Conservation (phyloP, 2,113 vertebrate species). For the Raja brachyura region DNA sequence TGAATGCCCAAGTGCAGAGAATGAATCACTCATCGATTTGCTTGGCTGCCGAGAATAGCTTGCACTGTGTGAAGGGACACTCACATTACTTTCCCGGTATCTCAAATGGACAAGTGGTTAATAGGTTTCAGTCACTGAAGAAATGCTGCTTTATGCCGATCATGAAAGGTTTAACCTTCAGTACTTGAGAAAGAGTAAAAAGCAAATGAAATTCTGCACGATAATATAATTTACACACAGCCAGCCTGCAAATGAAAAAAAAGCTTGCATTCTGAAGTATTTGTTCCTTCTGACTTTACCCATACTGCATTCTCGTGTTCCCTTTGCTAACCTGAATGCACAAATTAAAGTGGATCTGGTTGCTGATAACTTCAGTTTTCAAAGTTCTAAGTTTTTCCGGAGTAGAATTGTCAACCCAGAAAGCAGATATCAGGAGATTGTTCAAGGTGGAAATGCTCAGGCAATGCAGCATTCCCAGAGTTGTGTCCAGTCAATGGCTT, state of each 20-base stretch:
- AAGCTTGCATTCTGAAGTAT: neutral
- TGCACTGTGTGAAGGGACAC: constrained; percentile 3
- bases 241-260: neutral
- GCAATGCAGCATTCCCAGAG: too few species aligned
- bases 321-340: neutral
- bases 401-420: too few species aligned
- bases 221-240: neutral
- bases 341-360: neutral
- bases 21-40: neutral
- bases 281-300: neutral
- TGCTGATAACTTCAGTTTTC: neutral
- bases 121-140: neutral
- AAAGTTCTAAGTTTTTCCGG: neutral
- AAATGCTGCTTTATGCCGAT: neutral
- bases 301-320: neutral
- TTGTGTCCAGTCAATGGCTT: too few species aligned
- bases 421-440: too few species aligned
- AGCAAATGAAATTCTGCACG: neutral
- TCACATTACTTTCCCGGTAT: neutral
- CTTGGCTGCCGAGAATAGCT: neutral
- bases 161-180: constrained; percentile 8
- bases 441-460: too few species aligned
- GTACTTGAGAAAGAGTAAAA: neutral
- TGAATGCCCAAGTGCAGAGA: constrained; percentile 14
- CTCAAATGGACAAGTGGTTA: constrained; percentile 6